These are phyloP conservation scores for Scaptomyza pallida DNA, from an alignment of 1,140 invertebrate genomes.

Conservation along the genomic window DNA sequence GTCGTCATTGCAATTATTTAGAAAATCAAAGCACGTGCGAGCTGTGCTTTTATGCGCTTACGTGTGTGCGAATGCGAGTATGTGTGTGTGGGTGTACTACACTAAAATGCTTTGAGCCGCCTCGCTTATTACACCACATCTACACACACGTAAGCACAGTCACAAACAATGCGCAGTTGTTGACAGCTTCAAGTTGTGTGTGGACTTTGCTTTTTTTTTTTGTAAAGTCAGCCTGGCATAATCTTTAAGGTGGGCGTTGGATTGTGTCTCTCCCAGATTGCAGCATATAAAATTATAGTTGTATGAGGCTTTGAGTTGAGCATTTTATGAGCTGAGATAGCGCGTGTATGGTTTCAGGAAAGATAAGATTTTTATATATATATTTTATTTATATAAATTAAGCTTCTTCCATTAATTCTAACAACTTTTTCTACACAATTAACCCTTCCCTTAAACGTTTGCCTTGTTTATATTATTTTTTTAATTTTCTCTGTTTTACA, in stretches of 20 bases:
- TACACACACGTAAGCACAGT: constrained; percentile 20
- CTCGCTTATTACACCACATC: constrained; percentile 68
- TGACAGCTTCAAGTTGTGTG: constrained; percentile 53
- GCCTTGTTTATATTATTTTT: neutral
- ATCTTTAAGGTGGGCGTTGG: constrained; percentile 1
- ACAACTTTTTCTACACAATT: too few species aligned
- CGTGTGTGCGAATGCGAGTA: constrained; percentile 58
- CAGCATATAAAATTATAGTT: constrained; percentile 32
- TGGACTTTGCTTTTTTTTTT: constrained; percentile 27
- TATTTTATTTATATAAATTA: too few species aligned
- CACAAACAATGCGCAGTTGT: constrained; percentile 36
- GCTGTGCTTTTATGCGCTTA: constrained; percentile 79
- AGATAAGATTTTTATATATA: neutral
- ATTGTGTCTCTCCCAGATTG: neutral
- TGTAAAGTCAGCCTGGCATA: constrained; percentile 11
- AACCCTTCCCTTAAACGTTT: neutral
- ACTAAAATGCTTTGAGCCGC: constrained; percentile 72
- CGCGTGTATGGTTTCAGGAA: neutral
- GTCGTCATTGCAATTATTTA: constrained; percentile 79
- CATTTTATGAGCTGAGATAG: constrained; percentile 18
- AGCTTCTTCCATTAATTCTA: too few species aligned
- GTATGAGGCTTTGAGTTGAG: constrained; percentile 16
- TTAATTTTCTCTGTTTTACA: neutral
- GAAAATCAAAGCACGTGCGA: constrained; percentile 77
- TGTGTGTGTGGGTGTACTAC: constrained; percentile 26